Evolutionary conservation across 2,888 invertebrate species (phyloP).

Genomic region (Pollenia labialis): DNA sequence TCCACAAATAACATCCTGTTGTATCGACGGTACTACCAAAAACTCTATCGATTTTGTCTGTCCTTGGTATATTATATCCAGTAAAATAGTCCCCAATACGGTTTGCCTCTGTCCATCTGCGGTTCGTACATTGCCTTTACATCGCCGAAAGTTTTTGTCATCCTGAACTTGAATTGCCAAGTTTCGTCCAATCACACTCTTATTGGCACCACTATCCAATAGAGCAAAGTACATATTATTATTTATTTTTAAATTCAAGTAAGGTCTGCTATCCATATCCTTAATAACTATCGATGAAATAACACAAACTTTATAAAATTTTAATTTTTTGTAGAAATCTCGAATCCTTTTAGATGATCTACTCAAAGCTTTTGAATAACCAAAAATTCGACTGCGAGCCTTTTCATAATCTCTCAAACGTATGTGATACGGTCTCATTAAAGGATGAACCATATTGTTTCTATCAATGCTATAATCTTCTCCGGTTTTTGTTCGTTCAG

Average conservation of each 20-base stretch:
- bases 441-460: neutral
- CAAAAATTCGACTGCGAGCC: neutral
- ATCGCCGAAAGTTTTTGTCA: too few relatives aligned
- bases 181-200: neutral
- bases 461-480: too few relatives aligned
- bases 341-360: neutral
- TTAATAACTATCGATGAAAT: neutral
- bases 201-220: neutral
- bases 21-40: neutral
- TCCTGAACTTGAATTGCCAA: neutral
- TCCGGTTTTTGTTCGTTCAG: too few relatives aligned
- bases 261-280: neutral
- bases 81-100: neutral
- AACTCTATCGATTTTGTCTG: neutral
- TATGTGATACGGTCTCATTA: neutral
- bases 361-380: neutral
- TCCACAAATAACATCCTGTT: too few relatives aligned
- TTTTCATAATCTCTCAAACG: neutral
- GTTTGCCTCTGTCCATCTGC: neutral
- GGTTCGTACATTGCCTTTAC: neutral
- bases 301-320: neutral
- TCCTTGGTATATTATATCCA: neutral
- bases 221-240: neutral
- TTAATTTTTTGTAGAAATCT: neutral
- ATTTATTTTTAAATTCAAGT: neutral